phyloP scores from a whole-genome alignment of 1,140 invertebrate genomes.

The Procambarus clarkii region DNA sequence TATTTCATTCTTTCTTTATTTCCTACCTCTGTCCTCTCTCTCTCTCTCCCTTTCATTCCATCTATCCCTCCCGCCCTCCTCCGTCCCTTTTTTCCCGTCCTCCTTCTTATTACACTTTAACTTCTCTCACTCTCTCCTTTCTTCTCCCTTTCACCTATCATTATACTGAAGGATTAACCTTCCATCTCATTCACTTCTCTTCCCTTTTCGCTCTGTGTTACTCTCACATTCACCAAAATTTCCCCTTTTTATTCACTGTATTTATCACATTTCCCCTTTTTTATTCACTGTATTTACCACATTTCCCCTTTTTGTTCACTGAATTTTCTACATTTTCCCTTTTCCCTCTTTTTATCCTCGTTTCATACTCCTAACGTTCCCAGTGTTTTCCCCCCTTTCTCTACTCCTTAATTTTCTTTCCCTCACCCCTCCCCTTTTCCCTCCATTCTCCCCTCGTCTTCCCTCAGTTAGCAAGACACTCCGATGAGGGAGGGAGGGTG shows the following conservation, averaged over 20 bases:
- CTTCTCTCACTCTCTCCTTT: background rate
- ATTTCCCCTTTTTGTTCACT: no score
- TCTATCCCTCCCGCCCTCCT: background rate
- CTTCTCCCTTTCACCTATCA: background rate
- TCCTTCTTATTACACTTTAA: background rate
- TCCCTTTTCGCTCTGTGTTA: background rate
- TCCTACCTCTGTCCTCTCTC: background rate
- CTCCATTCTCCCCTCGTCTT: no score
- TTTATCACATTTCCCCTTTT: background rate
- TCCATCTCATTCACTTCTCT: background rate
- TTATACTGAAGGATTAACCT: no score
- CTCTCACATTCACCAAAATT: no score
- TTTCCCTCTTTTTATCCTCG: no score
- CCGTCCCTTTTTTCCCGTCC: background rate
- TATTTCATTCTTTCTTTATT: background rate
- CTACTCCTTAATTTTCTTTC: no score
- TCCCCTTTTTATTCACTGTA: background rate
- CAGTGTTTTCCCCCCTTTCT: no score
- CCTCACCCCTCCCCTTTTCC: no score
- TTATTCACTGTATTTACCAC: no score
- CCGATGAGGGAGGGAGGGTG: background rate
- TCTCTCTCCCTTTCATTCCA: background rate
- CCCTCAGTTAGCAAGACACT: background rate
- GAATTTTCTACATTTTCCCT: no score
- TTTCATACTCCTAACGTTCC: no score